Evolutionary conservation across 2,888 invertebrate genomes (phyloP), one percentile per base, ranked within the genome.

Genomic region (Drosophila heteroneura): DNA sequence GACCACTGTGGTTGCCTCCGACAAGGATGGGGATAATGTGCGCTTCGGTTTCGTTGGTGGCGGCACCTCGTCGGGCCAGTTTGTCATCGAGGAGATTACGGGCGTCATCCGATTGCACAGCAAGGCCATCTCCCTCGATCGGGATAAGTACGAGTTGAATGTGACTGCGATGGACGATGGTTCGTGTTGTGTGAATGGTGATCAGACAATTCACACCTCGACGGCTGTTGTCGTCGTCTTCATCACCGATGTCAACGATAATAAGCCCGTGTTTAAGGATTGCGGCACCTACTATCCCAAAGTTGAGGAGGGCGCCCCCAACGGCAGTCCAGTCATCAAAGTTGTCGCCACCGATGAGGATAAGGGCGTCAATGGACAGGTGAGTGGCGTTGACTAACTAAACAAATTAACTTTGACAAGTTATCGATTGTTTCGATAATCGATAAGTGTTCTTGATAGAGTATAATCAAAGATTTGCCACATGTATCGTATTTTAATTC

Each of bases 81-180:
- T 98, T 93, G 98, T 98, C 26, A 98, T 98, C 81, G 98, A 98
- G 94, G 98, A 98, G 93, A 98, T 98, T 77, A 98, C 98, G 56
- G 98, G 98, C 83, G 98, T 98, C 37, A 98, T 98, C 84, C 96
- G 98, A 74, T 94, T 98, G 63, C 97, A 97, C 91, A 97, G 96
- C 84, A 97, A 97, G 92, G 96, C 96, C 7, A 98, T 98, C 81
- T 96, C 97, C 0, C 94, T 98, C 80, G 98, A 98, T 92, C 95
- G 97, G 77, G 98, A 98, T 92, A 98, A 98, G 93, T 99, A 99
- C 92, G 98, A 98, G 92, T 94, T 99, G 69, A 99, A 99, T 92
- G 98, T 99, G 12, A 98, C 99, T 0, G 99, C 99, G 3, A 96
- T 97, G 94, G 99, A 99, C 92, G 99, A 99, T 92, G 99, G 99